Evolutionary conservation across 1,140 invertebrate species (phyloP).

Genomic region (Habropoda laboriosa): DNA sequence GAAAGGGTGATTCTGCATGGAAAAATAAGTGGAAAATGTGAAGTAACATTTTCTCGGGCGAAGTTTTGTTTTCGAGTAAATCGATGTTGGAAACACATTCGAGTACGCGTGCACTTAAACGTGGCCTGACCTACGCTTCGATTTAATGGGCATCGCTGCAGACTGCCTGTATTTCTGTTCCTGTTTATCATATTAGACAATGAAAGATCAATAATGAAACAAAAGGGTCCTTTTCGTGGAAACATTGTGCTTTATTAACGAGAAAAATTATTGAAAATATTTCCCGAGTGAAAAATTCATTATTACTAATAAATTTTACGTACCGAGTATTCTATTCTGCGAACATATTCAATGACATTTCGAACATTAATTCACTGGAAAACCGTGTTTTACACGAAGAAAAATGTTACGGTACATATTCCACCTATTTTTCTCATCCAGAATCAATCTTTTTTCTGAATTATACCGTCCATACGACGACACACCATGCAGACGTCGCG

Average conservation of each 20-base stretch:
- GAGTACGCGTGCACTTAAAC: slow-evolving; percentile 29
- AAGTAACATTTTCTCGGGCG: background rate
- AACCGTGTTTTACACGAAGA: no score
- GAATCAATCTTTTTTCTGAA: no score
- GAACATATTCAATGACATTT: background rate
- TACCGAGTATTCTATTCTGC: background rate
- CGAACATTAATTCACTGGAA: no score
- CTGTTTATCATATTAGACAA: slow-evolving; percentile 6
- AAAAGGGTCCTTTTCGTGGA: background rate
- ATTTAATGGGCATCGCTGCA: background rate
- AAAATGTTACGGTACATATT: no score
- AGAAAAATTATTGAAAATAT: background rate
- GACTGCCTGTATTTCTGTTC: background rate
- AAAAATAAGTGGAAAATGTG: background rate
- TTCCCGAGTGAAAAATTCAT: no score
- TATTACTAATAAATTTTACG: no score
- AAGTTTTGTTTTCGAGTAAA: slow-evolving; percentile 8
- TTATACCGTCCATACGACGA: no score
- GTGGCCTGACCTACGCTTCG: slow-evolving; percentile 5
- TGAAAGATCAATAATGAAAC: background rate
- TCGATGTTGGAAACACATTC: slow-evolving; percentile 8
- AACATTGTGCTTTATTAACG: background rate
- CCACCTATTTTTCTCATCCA: no score
- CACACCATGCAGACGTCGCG: no score
- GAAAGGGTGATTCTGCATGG: no score